These are phyloP conservation scores for Phthorimaea operculella DNA, from an alignment of 1,140 invertebrate species.

Conservation along the genomic window DNA sequence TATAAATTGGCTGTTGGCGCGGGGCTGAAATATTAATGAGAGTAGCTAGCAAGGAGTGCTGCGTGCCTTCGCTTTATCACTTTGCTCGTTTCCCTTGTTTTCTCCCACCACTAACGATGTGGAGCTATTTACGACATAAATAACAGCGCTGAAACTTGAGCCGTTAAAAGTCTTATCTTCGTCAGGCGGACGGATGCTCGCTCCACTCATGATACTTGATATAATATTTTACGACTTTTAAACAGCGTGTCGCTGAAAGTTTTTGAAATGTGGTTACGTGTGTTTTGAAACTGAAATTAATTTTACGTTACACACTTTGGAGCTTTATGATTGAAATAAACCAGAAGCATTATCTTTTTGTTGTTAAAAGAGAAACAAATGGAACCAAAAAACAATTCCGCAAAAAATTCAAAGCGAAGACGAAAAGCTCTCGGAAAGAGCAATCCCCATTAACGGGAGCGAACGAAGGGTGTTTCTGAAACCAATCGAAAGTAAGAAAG, in stretches of 20 bases:
- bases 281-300: too few relatives aligned
- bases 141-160: slow-evolving; percentile 30
- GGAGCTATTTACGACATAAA: slow-evolving; percentile 29
- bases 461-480: slow-evolving; percentile 13
- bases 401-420: too few relatives aligned
- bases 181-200: slow-evolving; percentile 18
- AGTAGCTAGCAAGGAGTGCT: slow-evolving; percentile 25
- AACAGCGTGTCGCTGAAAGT: neutral
- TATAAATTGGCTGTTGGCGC: slow-evolving; percentile 51
- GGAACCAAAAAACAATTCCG: too few relatives aligned
- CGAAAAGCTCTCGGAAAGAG: too few relatives aligned
- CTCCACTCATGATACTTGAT: slow-evolving; percentile 14
- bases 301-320: too few relatives aligned
- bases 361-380: too few relatives aligned
- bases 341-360: too few relatives aligned
- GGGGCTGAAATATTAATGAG: slow-evolving; percentile 49
- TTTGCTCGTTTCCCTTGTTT: slow-evolving; percentile 26
- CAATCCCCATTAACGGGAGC: slow-evolving; percentile 4
- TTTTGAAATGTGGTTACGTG: neutral
- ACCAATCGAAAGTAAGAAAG: slow-evolving; percentile 33
- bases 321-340: too few relatives aligned
- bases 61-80: slow-evolving; percentile 35
- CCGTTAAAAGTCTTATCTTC: slow-evolving; percentile 29
- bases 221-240: slow-evolving; percentile 13
- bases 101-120: slow-evolving; percentile 23